Percentiles rank a stretch among this genome's conserved stretches.
phyloP scores from a whole-genome alignment of 2,797 vertebrate species.

The Meda fulgida region DNA sequence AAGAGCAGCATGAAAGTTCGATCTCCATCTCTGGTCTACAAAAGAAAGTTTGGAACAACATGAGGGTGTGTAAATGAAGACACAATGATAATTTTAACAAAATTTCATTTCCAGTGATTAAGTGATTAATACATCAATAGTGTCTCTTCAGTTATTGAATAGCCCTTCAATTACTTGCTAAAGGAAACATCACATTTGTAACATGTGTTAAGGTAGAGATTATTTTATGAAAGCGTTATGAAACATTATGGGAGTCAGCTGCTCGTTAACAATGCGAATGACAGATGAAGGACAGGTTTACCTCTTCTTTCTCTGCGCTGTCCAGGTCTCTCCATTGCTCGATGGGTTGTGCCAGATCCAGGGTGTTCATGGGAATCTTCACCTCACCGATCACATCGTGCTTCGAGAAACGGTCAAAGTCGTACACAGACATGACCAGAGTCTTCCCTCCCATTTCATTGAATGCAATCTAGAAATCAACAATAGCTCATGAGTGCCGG shows the following conservation, averaged over 20 bases:
- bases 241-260: not conserved
- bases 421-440: slow-evolving; percentile 94
- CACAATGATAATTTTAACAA: not conserved
- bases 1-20: not conserved
- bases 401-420: slow-evolving; percentile 98
- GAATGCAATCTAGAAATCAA: slow-evolving; percentile 87
- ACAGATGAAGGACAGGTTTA: slow-evolving; percentile 59
- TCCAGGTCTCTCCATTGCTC: slow-evolving; percentile 97
- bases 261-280: not conserved
- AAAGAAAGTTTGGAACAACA: not conserved
- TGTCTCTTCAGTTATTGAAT: not conserved
- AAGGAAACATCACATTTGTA: not conserved
- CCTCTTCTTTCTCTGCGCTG: slow-evolving; percentile 97
- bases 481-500: not conserved
- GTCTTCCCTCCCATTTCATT: slow-evolving; percentile 96
- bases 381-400: slow-evolving; percentile 96
- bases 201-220: not conserved
- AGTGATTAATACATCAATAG: not conserved
- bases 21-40: not conserved
- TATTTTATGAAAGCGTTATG: not conserved
- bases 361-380: slow-evolving; percentile 93
- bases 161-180: not conserved
- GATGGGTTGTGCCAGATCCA: slow-evolving; percentile 94
- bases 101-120: not conserved
- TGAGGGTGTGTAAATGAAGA: not conserved